Percentiles rank a stretch among this genome's conserved stretches.
Conservation (phyloP, 2,113 vertebrate species). For the Anoplopoma fimbria region DNA sequence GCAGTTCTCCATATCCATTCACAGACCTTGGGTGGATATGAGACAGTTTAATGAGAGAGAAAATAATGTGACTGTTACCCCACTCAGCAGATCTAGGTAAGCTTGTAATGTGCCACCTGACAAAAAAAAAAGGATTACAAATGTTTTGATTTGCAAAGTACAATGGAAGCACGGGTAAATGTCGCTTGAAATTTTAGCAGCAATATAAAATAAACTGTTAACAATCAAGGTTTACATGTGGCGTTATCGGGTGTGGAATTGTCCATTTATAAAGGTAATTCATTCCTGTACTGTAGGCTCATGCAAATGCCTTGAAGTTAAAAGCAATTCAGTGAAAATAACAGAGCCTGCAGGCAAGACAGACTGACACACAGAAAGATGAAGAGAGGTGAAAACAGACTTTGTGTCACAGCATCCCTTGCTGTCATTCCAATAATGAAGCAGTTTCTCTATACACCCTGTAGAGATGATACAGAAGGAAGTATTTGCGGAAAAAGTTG, state of each 20-base stretch:
- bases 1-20: constrained; percentile 15
- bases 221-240: background rate
- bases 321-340: constrained; percentile 43
- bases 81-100: background rate
- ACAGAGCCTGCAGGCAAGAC: constrained; percentile 32
- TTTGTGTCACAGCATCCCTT: constrained; percentile 35
- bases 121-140: background rate
- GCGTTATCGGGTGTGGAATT: background rate
- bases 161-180: background rate
- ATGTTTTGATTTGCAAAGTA: background rate
- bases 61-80: background rate
- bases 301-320: constrained; percentile 34
- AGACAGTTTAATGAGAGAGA: background rate
- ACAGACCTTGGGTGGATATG: background rate
- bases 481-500: constrained; percentile 28
- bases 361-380: constrained; percentile 16
- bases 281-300: background rate
- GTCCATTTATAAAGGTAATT: background rate
- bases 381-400: constrained; percentile 32
- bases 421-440: constrained; percentile 3
- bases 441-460: constrained; percentile 32
- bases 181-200: background rate
- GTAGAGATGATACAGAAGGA: constrained; percentile 6
- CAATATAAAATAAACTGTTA: background rate
- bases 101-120: background rate